A percentile compares a stretch with the other conserved stretches of the same genome.
These are phyloP conservation scores for Gasterosteus aculeatus DNA, from an alignment of 2,113 vertebrate species.

Conservation along the genomic window DNA sequence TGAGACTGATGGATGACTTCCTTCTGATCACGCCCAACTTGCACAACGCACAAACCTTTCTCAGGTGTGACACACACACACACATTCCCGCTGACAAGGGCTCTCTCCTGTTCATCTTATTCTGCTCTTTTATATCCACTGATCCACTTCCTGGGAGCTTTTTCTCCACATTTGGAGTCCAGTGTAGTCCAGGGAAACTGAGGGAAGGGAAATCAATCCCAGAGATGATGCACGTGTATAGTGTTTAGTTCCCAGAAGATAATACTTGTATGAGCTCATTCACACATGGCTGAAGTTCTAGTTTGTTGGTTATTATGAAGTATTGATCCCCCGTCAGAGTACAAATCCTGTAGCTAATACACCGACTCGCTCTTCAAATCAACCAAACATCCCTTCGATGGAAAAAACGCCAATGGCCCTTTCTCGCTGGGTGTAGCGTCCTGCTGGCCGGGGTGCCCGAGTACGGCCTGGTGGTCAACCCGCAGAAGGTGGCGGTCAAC, in stretches of 20 bases:
- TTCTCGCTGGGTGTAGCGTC: conserved; percentile 72
- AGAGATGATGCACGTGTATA: too few relatives aligned
- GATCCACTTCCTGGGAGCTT: too few relatives aligned
- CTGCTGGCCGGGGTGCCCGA: conserved; percentile 86
- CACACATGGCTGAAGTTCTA: background rate
- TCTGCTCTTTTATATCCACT: background rate
- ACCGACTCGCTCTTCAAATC: too few relatives aligned
- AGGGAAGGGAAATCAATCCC: too few relatives aligned
- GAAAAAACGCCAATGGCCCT: background rate
- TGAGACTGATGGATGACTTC: conserved; percentile 94
- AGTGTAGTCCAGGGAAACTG: too few relatives aligned
- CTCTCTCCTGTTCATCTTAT: background rate
- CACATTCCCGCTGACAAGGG: background rate
- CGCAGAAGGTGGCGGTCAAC: conserved; percentile 89
- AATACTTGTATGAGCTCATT: too few relatives aligned
- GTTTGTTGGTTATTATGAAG: too few relatives aligned
- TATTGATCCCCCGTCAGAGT: too few relatives aligned
- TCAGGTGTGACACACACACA: conserved; percentile 80
- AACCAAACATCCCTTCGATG: too few relatives aligned
- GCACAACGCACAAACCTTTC: conserved; percentile 83
- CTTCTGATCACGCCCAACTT: conserved; percentile 91
- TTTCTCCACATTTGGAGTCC: too few relatives aligned
- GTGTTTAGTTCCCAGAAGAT: too few relatives aligned
- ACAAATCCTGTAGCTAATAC: too few relatives aligned
- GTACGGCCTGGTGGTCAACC: conserved; percentile 89